phyloP scores from a whole-genome alignment of 2,113 vertebrate species.

The Megaceryle maxima region DNA sequence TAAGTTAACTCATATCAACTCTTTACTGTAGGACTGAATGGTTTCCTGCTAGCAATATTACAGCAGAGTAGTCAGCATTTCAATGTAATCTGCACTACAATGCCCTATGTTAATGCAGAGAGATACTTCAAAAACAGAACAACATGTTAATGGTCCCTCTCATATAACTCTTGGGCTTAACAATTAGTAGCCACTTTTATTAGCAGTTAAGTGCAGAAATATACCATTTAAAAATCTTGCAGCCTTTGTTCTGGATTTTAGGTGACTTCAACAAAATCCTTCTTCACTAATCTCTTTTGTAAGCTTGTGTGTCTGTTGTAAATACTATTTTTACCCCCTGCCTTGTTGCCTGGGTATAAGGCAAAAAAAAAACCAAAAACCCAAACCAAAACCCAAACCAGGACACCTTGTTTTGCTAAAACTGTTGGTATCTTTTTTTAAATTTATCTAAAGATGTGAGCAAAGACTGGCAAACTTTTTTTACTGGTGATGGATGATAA shows the following conservation, averaged over 20 bases:
- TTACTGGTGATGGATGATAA: background rate
- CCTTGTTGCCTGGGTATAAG: background rate
- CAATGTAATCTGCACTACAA: conserved; percentile 68
- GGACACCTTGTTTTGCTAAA: background rate
- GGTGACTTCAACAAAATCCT: conserved; percentile 9
- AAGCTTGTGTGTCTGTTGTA: background rate
- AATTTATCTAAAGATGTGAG: background rate
- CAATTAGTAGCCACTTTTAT: conserved; percentile 69
- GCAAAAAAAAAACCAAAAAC: background rate
- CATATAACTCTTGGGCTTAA: conserved; percentile 54
- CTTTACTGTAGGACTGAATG: background rate
- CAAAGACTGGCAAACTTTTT: conserved; percentile 24
- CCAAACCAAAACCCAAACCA: background rate
- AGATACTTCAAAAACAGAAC: conserved; percentile 64
- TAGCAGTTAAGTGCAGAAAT: conserved; percentile 58
- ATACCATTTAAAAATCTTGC: conserved; percentile 49
- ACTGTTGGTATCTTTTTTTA: background rate
- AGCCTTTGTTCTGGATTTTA: conserved; percentile 55
- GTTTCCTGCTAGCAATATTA: conserved; percentile 22
- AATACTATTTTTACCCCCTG: background rate
- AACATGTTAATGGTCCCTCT: conserved; percentile 60
- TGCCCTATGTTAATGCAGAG: conserved; percentile 64
- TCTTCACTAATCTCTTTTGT: conserved; percentile 31
- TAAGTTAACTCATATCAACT: background rate
- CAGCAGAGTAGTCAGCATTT: conserved; percentile 58